Percentiles rank a stretch among this genome's conserved stretches.
phyloP scores from a whole-genome alignment of 2,888 invertebrate genomes.

The Harpalus rubripes region DNA sequence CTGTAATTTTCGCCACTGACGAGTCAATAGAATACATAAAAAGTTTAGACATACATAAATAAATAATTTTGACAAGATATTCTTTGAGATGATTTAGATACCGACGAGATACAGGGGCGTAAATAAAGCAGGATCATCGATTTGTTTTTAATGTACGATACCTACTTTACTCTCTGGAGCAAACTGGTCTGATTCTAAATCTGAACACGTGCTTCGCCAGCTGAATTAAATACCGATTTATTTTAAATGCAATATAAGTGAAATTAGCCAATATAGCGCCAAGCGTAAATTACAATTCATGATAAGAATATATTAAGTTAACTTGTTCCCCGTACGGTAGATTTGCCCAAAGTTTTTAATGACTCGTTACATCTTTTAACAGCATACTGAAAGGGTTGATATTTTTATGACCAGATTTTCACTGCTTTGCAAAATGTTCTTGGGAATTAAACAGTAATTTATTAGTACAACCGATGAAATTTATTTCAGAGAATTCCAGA shows the following conservation, averaged over 20 bases:
- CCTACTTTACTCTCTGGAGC: constrained; percentile 24
- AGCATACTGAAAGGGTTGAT: constrained; percentile 51
- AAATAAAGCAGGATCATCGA: constrained; percentile 35
- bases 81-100: background rate
- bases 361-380: constrained; percentile 59
- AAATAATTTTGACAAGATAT: background rate
- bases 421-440: constrained; percentile 29
- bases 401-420: constrained; percentile 54
- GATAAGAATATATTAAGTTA: constrained; percentile 64
- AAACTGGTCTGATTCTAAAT: constrained; percentile 42
- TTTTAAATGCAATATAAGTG: constrained; percentile 66
- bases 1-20: no score
- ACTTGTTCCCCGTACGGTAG: constrained; percentile 18
- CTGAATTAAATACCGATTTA: constrained; percentile 67
- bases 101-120: background rate
- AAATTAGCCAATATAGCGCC: constrained; percentile 64
- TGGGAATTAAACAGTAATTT: constrained; percentile 47
- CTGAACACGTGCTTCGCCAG: constrained; percentile 53
- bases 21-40: no score
- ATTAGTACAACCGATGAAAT: constrained; percentile 13
- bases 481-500: constrained; percentile 17
- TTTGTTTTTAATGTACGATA: constrained; percentile 48
- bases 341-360: constrained; percentile 52
- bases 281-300: constrained; percentile 64
- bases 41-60: no score